phyloP scores from a whole-genome alignment of 2,797 vertebrate genomes.

The Danio aesculapii region DNA sequence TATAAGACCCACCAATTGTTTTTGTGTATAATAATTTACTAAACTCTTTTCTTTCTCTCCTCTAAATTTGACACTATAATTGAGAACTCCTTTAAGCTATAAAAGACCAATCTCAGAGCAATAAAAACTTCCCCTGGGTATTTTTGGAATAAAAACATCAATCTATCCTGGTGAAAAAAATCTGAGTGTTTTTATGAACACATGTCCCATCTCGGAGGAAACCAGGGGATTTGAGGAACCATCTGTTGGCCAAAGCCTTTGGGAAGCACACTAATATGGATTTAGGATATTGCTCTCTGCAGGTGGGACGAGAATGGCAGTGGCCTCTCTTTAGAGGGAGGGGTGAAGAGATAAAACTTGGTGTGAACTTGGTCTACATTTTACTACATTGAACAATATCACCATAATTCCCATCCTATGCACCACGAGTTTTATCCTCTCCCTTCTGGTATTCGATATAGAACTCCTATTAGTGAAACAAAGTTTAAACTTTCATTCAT shows the following conservation, averaged over 20 bases:
- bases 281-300: slow-evolving; percentile 82
- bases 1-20: too few relatives aligned
- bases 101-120: background rate
- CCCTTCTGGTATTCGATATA: too few relatives aligned
- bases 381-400: background rate
- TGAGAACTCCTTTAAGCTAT: slow-evolving; percentile 11
- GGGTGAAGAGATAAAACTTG: slow-evolving; percentile 35
- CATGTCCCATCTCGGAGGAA: slow-evolving; percentile 78
- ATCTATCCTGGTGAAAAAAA: slow-evolving; percentile 47
- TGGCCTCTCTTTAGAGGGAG: slow-evolving; percentile 55
- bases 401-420: too few relatives aligned
- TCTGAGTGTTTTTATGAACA: slow-evolving; percentile 69
- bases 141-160: slow-evolving; percentile 24
- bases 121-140: background rate
- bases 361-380: background rate
- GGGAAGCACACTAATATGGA: slow-evolving; percentile 79
- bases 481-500: too few relatives aligned
- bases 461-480: too few relatives aligned
- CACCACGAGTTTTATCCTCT: too few relatives aligned
- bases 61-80: background rate
- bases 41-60: background rate
- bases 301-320: slow-evolving; percentile 74
- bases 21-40: too few relatives aligned
- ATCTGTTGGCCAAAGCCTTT: slow-evolving; percentile 82
- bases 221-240: slow-evolving; percentile 80